Evolutionary conservation across 2,888 invertebrate genomes (phyloP), one percentile per base, ranked within the genome.

Genomic region (Chironomus tentans): DNA sequence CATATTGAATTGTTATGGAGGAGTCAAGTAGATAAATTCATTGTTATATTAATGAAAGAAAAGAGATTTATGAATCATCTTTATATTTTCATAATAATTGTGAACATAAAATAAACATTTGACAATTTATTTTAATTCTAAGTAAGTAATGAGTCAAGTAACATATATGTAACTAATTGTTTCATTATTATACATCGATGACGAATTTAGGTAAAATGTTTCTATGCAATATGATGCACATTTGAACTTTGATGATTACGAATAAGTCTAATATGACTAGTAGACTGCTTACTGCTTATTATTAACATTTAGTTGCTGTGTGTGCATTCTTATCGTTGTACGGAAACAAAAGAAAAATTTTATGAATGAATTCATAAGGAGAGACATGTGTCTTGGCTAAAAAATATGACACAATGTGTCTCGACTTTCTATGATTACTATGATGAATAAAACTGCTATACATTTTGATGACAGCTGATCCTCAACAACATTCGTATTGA

Each of bases 151-250:
- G 65, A 65, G 22, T 65, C 65, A 24, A 65, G 18, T 65, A 56
- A 65, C 65, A 71, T 21, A 68, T 28, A 38, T 22, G 46, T 15
- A 50, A 56, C 50, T 71, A 24, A 24, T 71, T 18, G 4, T 38
- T 38, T 65, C 13, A 65, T 65, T 18, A 71, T 70, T 48, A 71
- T 56, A 22, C n/a, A 56, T 71, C 71, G 50, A 71, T 71, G 71
- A 50, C 71, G 24, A 71, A 71, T 56, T 56, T 56, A 38, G 38
- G 38, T 38, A 38, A 38, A 38, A 18, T 56, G 18, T 56, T 56
- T 56, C 18, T 56, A 18, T 56, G 56, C 56, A 56, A 18, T 18
- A 18, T 56, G 18, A 15, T 56, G 56, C 56, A 56, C 56, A 56
- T 56, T 15, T 56, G 56, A 56, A 56, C 56, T 56, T 56, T 56